These are phyloP conservation scores for Colletes latitarsis DNA, from an alignment of 1,140 invertebrate species.

Conservation along the genomic window DNA sequence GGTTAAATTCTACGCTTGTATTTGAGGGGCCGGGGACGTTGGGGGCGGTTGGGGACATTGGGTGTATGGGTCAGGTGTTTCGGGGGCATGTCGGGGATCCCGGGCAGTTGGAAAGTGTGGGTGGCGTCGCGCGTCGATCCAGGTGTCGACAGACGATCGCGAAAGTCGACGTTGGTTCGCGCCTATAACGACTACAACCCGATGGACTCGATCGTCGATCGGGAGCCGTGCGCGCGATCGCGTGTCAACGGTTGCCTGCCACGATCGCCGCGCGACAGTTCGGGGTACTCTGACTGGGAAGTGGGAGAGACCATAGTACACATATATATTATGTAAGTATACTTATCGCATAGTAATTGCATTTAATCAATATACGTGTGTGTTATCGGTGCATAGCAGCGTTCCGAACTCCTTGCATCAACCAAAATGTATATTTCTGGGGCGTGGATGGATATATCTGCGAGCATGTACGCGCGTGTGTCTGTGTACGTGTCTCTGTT, in stretches of 20 bases:
- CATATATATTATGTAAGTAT: slow-evolving; percentile 81
- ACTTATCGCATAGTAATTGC: slow-evolving; percentile 81
- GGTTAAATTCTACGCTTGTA: slow-evolving; percentile 81
- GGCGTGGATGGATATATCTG: slow-evolving; percentile 49
- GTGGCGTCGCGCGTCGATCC: slow-evolving; percentile 42
- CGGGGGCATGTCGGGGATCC: slow-evolving; percentile 23
- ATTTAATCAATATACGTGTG: slow-evolving; percentile 79
- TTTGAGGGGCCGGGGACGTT: slow-evolving; percentile 39
- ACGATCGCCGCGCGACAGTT: slow-evolving; percentile 60
- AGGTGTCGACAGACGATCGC: slow-evolving; percentile 36
- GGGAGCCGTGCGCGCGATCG: slow-evolving; percentile 27
- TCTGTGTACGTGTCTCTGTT: neutral
- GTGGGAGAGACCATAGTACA: slow-evolving; percentile 82
- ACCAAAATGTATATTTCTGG: slow-evolving; percentile 72
- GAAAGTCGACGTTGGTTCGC: neutral
- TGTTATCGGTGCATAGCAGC: slow-evolving; percentile 78
- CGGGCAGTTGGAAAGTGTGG: slow-evolving; percentile 45
- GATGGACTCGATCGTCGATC: neutral
- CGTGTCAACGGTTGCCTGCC: slow-evolving; percentile 58
- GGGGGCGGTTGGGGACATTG: neutral
- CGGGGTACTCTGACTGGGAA: slow-evolving; percentile 73
- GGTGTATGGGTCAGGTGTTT: neutral
- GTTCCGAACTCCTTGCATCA: slow-evolving; percentile 81
- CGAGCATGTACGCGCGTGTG: slow-evolving; percentile 18
- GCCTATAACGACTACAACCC: slow-evolving; percentile 11